Base-by-base conservation (phyloP, 2,888 invertebrate genomes). In the Merodon equestris region DNA sequence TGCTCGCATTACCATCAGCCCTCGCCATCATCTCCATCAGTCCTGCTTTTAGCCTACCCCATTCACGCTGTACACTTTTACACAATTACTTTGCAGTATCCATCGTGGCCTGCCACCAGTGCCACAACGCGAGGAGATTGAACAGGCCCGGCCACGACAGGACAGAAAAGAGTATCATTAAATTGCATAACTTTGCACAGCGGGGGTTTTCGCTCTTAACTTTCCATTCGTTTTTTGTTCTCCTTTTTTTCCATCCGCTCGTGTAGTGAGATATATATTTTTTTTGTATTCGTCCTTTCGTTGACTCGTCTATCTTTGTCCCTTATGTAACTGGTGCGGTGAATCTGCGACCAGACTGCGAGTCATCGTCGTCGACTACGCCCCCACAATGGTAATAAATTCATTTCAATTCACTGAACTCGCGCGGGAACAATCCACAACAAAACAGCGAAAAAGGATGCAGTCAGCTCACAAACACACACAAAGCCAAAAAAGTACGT, bases 121-220 rank as follows among this genome's bases (percentile, higher is more conserved):
- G 40, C 71, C 76, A 48, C 68, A 64, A 63, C 63, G 64, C 58
- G 7, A 27, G 7, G 27, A 2, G 27, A 27, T 7, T 4, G 27
- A 27, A 27, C 27, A 27, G 7, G 27, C 27, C 27, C 7, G 27
- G 27, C 27, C 27, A 27, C 27, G 27, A 27, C 27, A 27, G 27
- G 73, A 79, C 68, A 63, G 58, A 54, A 60, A 47, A 64, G 64
- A 60, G 73, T 60, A 60, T 68, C 68, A 70, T 70, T 79, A 73
- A 79, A 74, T 79, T 74, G 79, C 68, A 79, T 74, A 79, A 79
- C 79, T 79, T 73, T 79, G 42, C 67, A 53, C 63, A 34, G 53
- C 9, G 66, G 27, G 27, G 27, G 3, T 4, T 27, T 27, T n/a
- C n/a, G 27, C 7, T 7, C 27, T 27, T 27, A 27, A 27, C 27